phyloP scores from a whole-genome alignment of 2,797 vertebrate species.

The Labroides dimidiatus region DNA sequence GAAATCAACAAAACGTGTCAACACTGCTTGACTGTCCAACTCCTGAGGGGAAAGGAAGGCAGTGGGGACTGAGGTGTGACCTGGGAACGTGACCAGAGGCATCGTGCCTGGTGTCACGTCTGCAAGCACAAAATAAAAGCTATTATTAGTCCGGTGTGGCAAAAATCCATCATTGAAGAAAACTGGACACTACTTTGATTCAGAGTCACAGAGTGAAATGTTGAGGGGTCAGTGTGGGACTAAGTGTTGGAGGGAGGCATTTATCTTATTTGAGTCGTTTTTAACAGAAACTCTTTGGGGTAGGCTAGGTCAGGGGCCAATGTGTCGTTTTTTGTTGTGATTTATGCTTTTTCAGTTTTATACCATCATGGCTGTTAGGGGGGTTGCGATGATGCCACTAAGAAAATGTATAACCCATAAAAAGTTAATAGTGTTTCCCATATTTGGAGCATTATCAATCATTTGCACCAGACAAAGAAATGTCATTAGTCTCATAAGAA shows the following conservation, averaged over 20 bases:
- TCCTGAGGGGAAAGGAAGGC: not conserved
- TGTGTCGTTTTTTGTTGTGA: not conserved
- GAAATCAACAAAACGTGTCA: not conserved
- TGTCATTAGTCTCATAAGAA: not conserved
- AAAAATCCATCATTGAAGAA: constrained; percentile 40
- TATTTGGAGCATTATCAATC: not conserved
- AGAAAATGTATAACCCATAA: not conserved
- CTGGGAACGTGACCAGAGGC: not conserved
- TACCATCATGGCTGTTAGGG: not conserved
- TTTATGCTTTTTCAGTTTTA: not conserved
- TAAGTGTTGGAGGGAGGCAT: too few relatives aligned
- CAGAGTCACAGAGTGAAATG: constrained; percentile 17
- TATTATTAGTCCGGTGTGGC: constrained; percentile 67
- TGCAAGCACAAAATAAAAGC: constrained; percentile 28
- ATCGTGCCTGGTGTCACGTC: constrained; percentile 65
- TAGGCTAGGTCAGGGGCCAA: not conserved
- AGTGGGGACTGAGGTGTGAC: not conserved
- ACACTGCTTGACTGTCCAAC: not conserved
- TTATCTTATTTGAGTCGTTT: too few relatives aligned
- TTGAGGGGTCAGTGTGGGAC: too few relatives aligned
- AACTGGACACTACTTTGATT: constrained; percentile 47
- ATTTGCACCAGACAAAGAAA: not conserved
- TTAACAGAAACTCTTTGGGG: too few relatives aligned
- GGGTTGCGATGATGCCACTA: too few relatives aligned
- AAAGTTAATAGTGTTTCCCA: not conserved